phyloP scores from a whole-genome alignment of 2,888 invertebrate species.

The Oscheius sp. region DNA sequence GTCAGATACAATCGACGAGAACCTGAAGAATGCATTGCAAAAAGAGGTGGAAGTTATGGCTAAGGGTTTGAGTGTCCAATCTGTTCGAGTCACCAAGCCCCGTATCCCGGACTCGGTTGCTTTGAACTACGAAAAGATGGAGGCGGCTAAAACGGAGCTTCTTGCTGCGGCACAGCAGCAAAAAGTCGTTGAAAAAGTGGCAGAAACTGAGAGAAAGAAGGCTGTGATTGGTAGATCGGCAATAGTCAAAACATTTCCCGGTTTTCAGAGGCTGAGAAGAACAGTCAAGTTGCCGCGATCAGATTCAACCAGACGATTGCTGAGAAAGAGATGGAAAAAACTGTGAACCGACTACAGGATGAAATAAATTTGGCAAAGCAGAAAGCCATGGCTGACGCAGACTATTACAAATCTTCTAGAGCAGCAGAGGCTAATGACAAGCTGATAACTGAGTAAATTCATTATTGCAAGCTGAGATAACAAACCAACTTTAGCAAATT shows the following conservation, averaged over 20 bases:
- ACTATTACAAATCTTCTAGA: not conserved
- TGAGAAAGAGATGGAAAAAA: slow-evolving; percentile 6
- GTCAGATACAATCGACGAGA: slow-evolving; percentile 3
- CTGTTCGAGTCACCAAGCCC: not conserved
- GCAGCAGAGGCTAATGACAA: slow-evolving; percentile 5
- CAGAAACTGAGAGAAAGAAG: not conserved
- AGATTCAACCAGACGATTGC: not conserved
- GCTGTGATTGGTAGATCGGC: not conserved
- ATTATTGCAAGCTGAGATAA: no score
- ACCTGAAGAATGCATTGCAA: not conserved
- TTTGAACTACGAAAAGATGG: not conserved
- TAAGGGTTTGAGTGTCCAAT: not conserved
- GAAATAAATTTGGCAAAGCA: slow-evolving; percentile 3
- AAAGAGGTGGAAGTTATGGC: not conserved
- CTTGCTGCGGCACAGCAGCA: not conserved
- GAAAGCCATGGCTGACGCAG: not conserved
- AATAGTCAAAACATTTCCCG: not conserved
- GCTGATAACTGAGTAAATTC: not conserved
- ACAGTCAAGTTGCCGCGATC: not conserved
- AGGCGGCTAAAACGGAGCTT: not conserved
- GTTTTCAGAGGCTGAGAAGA: slow-evolving; percentile 1
- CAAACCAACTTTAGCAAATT: not conserved
- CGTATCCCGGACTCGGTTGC: not conserved
- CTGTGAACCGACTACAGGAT: slow-evolving; percentile 4
- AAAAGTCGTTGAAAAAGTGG: slow-evolving; percentile 3